phyloP scores from a whole-genome alignment of 2,797 vertebrate genomes.

The Phalloptychus januarius region DNA sequence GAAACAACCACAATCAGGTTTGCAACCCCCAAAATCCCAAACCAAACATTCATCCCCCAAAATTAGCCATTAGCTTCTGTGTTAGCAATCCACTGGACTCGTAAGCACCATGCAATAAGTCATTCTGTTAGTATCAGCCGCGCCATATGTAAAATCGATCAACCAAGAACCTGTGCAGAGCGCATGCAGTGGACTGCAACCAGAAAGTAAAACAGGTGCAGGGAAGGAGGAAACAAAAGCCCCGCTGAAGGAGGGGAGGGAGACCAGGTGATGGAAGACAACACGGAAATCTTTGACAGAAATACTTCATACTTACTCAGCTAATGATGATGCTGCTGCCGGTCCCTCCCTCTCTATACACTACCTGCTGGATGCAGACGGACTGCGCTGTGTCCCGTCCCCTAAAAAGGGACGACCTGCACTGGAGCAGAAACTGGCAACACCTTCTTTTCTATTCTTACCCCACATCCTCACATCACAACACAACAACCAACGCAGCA shows the following conservation, averaged over 20 bases:
- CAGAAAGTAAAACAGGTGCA: constrained; percentile 40
- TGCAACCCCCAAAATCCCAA: not conserved
- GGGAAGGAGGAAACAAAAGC: constrained; percentile 23
- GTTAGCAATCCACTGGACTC: constrained; percentile 16
- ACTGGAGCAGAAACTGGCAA: constrained; percentile 58
- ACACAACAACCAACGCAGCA: constrained; percentile 50
- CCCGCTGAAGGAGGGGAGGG: constrained; percentile 14
- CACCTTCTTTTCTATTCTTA: constrained; percentile 63
- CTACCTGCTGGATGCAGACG: constrained; percentile 68
- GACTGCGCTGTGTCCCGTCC: constrained; percentile 53
- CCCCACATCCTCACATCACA: constrained; percentile 51
- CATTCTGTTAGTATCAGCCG: constrained; percentile 38
- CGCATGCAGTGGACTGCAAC: not conserved
- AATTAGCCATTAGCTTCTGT: not conserved
- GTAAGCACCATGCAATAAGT: constrained; percentile 50
- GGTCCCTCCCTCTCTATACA: constrained; percentile 54
- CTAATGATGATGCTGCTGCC: constrained; percentile 37
- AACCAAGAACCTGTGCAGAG: constrained; percentile 29
- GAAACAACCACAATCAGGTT: not conserved
- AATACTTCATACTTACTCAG: constrained; percentile 70
- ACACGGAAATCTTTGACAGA: constrained; percentile 38
- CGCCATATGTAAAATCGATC: constrained; percentile 41
- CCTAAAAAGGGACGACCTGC: constrained; percentile 62
- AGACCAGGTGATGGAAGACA: constrained; percentile 23
- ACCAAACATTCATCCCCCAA: not conserved